Conservation (phyloP, 2,888 invertebrate genomes). For the Calliphora vomitoria region DNA sequence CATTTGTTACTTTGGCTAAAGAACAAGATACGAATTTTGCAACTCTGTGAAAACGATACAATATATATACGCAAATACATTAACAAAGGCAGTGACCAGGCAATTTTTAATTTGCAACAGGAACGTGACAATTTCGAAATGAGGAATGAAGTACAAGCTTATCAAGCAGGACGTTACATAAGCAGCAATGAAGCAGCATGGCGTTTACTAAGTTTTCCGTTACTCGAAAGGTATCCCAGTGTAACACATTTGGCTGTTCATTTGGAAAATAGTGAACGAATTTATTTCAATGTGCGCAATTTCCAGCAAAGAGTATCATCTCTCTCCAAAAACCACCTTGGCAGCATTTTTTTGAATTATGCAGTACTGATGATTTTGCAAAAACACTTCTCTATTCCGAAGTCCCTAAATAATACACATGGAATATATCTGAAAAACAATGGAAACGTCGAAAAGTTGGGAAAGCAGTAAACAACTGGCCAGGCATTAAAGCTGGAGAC, state of each 20-base stretch:
- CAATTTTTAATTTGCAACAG: slow-evolving; percentile 9
- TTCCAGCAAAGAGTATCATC: neutral
- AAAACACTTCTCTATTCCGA: too few species aligned
- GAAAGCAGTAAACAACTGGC: slow-evolving; percentile 27
- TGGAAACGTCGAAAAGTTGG: too few species aligned
- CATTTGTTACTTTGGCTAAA: neutral
- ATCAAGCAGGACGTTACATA: neutral
- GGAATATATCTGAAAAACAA: slow-evolving; percentile 9
- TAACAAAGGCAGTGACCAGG: slow-evolving; percentile 31
- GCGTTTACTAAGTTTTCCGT: neutral
- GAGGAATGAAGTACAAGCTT: neutral
- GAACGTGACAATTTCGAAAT: neutral
- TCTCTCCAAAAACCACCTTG: neutral
- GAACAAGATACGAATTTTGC: too few species aligned
- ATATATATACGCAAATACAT: slow-evolving; percentile 52
- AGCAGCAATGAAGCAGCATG: neutral
- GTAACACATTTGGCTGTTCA: neutral
- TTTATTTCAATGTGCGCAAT: neutral
- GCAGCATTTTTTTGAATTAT: neutral
- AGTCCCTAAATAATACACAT: slow-evolving; percentile 12
- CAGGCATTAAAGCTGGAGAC: slow-evolving; percentile 35
- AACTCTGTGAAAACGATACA: slow-evolving; percentile 28
- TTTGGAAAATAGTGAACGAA: neutral
- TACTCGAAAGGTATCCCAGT: neutral
- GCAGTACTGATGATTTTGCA: neutral